Evolutionary conservation across 2,888 invertebrate genomes (phyloP).

Genomic region (Caradrina kadenii): DNA sequence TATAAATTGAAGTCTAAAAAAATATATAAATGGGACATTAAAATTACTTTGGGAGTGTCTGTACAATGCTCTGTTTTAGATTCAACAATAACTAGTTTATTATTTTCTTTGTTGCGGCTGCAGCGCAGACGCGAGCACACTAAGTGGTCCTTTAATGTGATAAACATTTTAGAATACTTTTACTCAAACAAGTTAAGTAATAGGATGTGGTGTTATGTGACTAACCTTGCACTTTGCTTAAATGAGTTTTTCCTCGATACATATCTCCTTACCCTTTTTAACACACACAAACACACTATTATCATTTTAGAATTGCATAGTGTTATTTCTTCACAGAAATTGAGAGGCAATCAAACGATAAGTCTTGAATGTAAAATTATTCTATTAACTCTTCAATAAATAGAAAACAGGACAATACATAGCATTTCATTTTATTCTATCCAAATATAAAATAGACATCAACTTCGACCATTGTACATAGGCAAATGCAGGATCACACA

Average conservation of each 20-base stretch:
- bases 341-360: conserved; percentile 44
- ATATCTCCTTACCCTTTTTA: background rate
- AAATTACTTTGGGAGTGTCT: background rate
- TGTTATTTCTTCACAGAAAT: background rate
- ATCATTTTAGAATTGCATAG: background rate
- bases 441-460: conserved; percentile 85
- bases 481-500: conserved; percentile 83
- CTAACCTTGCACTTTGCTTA: background rate
- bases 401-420: conserved; percentile 82
- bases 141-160: background rate
- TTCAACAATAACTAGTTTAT: background rate
- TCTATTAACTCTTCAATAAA: conserved; percentile 72
- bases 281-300: background rate
- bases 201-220: background rate
- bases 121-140: background rate
- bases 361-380: conserved; percentile 55
- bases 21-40: background rate
- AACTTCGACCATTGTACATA: conserved; percentile 78
- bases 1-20: conserved; percentile 17
- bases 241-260: background rate
- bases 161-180: background rate
- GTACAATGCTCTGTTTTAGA: background rate
- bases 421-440: conserved; percentile 83
- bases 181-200: background rate
- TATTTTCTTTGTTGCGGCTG: background rate